A percentile compares a stretch with the other conserved stretches of the same genome.
Conservation (phyloP, 2,797 vertebrate genomes). For the Remorina albescens region DNA sequence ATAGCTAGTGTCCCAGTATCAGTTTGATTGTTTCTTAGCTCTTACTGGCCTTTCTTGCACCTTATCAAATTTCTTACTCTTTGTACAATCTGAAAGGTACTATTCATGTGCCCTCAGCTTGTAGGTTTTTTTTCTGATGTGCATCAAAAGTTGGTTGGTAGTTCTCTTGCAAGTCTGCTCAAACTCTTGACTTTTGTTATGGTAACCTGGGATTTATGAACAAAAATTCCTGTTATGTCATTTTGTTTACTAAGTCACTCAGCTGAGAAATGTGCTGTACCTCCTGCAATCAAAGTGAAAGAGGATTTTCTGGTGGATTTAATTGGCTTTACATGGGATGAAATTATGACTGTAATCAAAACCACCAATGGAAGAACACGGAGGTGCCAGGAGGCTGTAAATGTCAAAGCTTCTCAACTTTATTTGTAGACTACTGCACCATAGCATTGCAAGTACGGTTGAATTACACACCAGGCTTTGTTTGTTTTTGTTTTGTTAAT, state of each 20-base stretch:
- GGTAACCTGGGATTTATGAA: conserved; percentile 9
- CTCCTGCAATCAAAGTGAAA: conserved; percentile 57
- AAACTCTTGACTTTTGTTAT: conserved; percentile 25
- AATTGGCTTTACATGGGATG: conserved; percentile 36
- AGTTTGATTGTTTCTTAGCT: conserved; percentile 8
- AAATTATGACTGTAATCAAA: conserved; percentile 75
- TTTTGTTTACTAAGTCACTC: conserved; percentile 56
- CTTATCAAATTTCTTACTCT: conserved; percentile 5
- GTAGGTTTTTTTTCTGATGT: background rate
- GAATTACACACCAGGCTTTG: conserved; percentile 51
- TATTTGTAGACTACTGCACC: conserved; percentile 37
- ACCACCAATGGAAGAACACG: conserved; percentile 33
- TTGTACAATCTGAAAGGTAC: conserved; percentile 1
- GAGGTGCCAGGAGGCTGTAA: conserved; percentile 55
- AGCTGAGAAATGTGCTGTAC: conserved; percentile 48
- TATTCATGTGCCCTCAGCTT: conserved; percentile 4
- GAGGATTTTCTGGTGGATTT: conserved; percentile 68
- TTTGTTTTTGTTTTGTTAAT: conserved; percentile 58
- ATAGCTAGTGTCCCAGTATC: conserved; percentile 12
- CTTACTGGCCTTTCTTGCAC: conserved; percentile 1
- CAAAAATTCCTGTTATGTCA: conserved; percentile 42
- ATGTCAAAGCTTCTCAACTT: conserved; percentile 54
- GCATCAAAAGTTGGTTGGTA: background rate
- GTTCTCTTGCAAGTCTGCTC: conserved; percentile 19
- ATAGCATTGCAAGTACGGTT: conserved; percentile 8